Base-by-base conservation (phyloP, 2,113 vertebrate genomes). In the Pteruthius melanotis region DNA sequence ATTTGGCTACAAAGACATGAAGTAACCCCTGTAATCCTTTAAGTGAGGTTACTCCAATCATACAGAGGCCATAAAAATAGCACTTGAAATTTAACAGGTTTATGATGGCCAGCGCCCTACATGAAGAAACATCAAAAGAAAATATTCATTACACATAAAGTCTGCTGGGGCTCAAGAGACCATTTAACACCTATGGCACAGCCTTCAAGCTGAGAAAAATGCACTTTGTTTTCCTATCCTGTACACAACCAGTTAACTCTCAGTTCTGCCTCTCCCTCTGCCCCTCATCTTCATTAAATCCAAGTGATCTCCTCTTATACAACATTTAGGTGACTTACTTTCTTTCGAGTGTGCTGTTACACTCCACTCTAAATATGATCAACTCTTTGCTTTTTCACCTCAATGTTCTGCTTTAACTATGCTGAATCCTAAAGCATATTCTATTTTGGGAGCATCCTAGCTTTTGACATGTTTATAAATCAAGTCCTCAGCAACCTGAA, bases 1-100 rank as follows among this genome's bases (percentile, higher is more conserved):
- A 80, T 87, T 90, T 85, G 94, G 82, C 84, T 78, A 92, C 63
- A 90, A 94, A 97, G 96, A 94, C 97, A 96, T 95, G 94, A 96
- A 94, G 94, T 95, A 74, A 96, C 87, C 94, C 68, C 90, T 79
- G 75, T 77, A 83, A 97, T 91, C 97, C 94, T 87, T 90, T 85
- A 95, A 95, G 77, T 90, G 90, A 96, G 87, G 77, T 85, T 96
- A 93, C 91, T 93, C 65, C 78, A 77, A 86, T 94, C 80, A 77
- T 83, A 93, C 81, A 90, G 91, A 91, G 42, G 65, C 66, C 45
- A 66, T 89, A 95, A 96, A 96, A 96, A 95, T 86, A 94, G 92
- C 82, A 63, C 79, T 94, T 52, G 44, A 94, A 89, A 88, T 92
- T 83, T 91, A 95, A 95, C 84, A 96, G 66, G 70, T 95, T 94